A percentile compares a stretch with the other conserved stretches of the same genome.
These are phyloP conservation scores for Ramphastos sulfuratus DNA, from an alignment of 2,113 vertebrate genomes.

Conservation along the genomic window DNA sequence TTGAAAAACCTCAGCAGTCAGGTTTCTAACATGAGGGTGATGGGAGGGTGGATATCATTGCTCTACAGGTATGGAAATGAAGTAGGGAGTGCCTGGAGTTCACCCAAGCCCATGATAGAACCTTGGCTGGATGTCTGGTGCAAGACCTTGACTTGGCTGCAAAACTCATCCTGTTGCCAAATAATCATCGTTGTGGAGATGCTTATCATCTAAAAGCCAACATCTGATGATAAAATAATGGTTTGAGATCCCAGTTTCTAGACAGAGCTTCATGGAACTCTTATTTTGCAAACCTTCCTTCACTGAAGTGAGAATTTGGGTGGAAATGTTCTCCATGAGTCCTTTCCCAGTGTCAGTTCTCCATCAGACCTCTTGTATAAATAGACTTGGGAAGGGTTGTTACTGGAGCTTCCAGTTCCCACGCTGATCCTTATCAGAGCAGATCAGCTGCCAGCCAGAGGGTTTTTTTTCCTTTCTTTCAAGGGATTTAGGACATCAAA, in stretches of 20 bases:
- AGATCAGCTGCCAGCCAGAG: constrained; percentile 14
- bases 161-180: neutral
- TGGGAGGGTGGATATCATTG: neutral
- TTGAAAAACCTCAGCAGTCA: neutral
- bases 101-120: neutral
- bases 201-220: neutral
- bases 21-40: neutral
- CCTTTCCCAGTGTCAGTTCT: neutral
- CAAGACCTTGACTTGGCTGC: neutral
- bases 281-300: neutral
- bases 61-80: neutral
- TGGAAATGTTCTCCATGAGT: neutral
- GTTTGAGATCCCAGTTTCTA: neutral
- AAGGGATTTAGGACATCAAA: neutral
- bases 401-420: constrained; percentile 49
- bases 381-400: neutral
- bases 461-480: neutral
- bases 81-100: neutral
- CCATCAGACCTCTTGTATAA: neutral
- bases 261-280: neutral
- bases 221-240: neutral
- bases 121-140: neutral
- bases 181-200: neutral
- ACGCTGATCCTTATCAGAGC: constrained; percentile 43
- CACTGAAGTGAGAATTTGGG: neutral